Percentiles rank a stretch among this genome's conserved stretches.
phyloP scores from a whole-genome alignment of 2,113 vertebrate species.

The Rhombomys opimus region DNA sequence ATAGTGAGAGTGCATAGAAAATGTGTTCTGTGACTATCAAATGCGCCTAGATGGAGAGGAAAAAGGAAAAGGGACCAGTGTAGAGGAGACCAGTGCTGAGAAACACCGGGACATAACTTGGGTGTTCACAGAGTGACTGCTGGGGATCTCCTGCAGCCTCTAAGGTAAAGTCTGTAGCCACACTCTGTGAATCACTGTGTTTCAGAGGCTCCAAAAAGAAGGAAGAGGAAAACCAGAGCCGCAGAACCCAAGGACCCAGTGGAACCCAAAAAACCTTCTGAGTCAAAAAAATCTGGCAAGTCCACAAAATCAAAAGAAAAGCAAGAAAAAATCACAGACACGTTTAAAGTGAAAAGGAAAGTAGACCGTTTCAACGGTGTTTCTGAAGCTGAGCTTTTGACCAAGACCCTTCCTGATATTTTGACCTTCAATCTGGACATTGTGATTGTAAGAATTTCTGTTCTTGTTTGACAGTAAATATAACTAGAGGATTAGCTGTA shows the following conservation, averaged over 20 bases:
- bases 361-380: constrained; percentile 98
- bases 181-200: constrained; percentile 61
- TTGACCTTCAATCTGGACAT: constrained; percentile 97
- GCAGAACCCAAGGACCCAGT: constrained; percentile 86
- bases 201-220: constrained; percentile 91
- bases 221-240: constrained; percentile 89
- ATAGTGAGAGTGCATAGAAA: background rate
- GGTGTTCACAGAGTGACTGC: background rate
- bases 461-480: background rate
- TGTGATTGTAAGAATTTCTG: constrained; percentile 93
- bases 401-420: constrained; percentile 97
- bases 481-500: background rate
- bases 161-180: background rate
- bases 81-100: background rate
- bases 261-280: constrained; percentile 75
- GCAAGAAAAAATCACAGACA: constrained; percentile 98
- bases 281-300: constrained; percentile 85
- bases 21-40: background rate
- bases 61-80: background rate
- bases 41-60: too few species aligned
- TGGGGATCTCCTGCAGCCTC: background rate
- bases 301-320: constrained; percentile 89
- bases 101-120: background rate
- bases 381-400: constrained; percentile 97
- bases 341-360: constrained; percentile 98